Evolutionary conservation across 2,797 vertebrate species (phyloP).

Genomic region (Lepilemur septentrionalis): DNA sequence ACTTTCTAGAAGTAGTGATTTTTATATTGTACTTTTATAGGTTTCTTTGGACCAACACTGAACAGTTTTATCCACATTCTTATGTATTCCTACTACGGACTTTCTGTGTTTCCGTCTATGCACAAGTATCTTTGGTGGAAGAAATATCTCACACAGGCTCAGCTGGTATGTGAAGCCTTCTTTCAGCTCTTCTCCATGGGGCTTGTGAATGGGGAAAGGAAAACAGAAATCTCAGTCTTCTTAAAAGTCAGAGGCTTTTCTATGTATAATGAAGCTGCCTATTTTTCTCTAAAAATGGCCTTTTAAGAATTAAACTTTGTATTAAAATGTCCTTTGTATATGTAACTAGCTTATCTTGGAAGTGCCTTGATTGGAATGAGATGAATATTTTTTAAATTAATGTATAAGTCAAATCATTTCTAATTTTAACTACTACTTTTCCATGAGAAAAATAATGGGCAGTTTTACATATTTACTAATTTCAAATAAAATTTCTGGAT

Average conservation of each 20-base stretch:
- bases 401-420: background rate
- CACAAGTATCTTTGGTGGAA: too few species aligned
- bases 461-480: background rate
- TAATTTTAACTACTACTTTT: background rate
- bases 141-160: too few species aligned
- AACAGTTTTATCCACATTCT: conserved; percentile 86
- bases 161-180: conserved; percentile 63
- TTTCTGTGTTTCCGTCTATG: too few species aligned
- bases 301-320: background rate
- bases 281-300: background rate
- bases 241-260: background rate
- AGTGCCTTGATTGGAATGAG: background rate
- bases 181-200: background rate
- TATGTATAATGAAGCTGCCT: background rate
- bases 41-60: conserved; percentile 92
- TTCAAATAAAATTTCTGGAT: background rate
- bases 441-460: background rate
- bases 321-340: background rate
- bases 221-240: background rate
- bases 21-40: conserved; percentile 73
- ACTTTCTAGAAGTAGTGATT: background rate
- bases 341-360: background rate
- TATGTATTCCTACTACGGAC: too few species aligned
- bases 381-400: background rate
- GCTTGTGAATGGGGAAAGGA: background rate